A percentile compares a stretch with the other conserved stretches of the same genome.
These are phyloP conservation scores for Caenorhabditis macrosperma DNA, from an alignment of 2,888 invertebrate genomes.

Conservation along the genomic window DNA sequence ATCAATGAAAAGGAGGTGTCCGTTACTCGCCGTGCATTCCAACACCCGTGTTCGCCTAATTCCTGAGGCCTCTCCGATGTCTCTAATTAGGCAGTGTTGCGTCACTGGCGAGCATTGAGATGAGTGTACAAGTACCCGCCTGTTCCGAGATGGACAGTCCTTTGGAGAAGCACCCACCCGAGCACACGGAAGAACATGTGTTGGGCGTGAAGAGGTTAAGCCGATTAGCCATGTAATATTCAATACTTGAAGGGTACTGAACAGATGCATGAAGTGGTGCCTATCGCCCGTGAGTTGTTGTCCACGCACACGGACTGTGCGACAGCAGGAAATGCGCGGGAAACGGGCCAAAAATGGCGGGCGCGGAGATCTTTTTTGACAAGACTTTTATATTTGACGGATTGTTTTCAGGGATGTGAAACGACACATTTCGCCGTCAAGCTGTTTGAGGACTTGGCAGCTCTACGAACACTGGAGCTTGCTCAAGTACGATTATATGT, in stretches of 20 bases:
- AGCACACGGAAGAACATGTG: conserved; percentile 21
- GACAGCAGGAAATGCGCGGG: background rate
- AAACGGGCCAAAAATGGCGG: background rate
- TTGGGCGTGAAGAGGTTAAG: conserved; percentile 52
- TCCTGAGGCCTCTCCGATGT: conserved; percentile 42
- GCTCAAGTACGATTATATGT: conserved; percentile 13
- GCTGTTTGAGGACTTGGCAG: conserved; percentile 52
- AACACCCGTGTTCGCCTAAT: conserved; percentile 1
- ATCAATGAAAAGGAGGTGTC: conserved; percentile 8
- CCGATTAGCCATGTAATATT: conserved; percentile 58
- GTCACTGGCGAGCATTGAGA: conserved; percentile 30
- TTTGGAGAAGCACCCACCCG: background rate
- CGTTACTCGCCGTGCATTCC: background rate
- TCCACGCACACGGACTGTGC: background rate
- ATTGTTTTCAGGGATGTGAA: conserved; percentile 63
- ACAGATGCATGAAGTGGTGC: conserved; percentile 52
- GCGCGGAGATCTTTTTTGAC: conserved; percentile 4
- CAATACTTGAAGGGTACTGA: conserved; percentile 35
- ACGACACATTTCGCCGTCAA: conserved; percentile 48
- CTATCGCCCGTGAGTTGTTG: background rate
- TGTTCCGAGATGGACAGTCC: background rate
- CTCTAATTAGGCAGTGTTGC: conserved; percentile 60
- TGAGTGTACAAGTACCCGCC: background rate
- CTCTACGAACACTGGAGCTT: conserved; percentile 55
- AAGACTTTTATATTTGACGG: background rate